Evolutionary conservation across 2,113 vertebrate species (phyloP), one percentile per base, ranked within the genome.

Genomic region (Sapajus apella): DNA sequence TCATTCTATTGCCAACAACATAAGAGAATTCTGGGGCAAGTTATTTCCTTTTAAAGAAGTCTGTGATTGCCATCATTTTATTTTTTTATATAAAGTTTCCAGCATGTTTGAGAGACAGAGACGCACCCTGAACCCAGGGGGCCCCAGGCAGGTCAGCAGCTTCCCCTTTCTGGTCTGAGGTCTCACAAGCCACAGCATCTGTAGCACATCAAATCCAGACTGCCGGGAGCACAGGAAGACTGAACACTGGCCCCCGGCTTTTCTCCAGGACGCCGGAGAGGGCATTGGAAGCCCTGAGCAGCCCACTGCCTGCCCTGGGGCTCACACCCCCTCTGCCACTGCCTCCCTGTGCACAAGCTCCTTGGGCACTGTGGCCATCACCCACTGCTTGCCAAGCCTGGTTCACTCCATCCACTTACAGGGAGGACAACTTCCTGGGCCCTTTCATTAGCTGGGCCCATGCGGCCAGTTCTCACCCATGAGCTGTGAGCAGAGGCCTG

Each of bases 81-180:
- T 13, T 25, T 37, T 8, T 25, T 45, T 3, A 25, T 1, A 47
- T 52, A 58, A 56, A 37, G n/a, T 37, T 37, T 80, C 1, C 18
- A 5, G 21, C 1, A 6, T 32, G 52, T 61, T 13, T 12, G 8
- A 17, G 20, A 1, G 14, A 1, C 23, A 4, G 0, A 0, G 52
- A 16, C 0, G 35, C 43, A 13, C 13, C 0, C 10, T 5, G n/a
- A n/a, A 18, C 43, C 16, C 0, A 4, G 30, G 4, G 1, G 45
- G 30, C 30, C 10, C 11, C 35, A 8, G 50, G 52, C 1, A 6
- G 35, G 2, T 21, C 20, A 40, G 40, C 1, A 6, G 35, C 5
- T 21, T 35, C 2, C 17, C 12, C 21, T 43, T 55, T 17, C 47
- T 30, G 2, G 14, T 77, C 73, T 30, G 43, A 70, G 12, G 12